phyloP scores from a whole-genome alignment of 2,888 invertebrate species.

The Oligia fasciuncula region DNA sequence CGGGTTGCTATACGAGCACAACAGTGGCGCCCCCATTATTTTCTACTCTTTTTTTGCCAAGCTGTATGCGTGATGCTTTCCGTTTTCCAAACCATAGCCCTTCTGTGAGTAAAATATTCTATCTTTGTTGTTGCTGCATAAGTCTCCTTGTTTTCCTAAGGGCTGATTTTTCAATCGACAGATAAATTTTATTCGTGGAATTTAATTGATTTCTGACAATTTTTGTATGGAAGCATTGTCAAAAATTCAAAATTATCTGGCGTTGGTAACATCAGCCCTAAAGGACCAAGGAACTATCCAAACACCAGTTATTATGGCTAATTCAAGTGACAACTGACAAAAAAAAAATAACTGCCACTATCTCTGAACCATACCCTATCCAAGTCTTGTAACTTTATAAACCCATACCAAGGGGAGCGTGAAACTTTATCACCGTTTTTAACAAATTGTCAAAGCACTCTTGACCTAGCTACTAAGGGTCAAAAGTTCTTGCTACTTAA shows the following conservation, averaged over 20 bases:
- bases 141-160: not conserved
- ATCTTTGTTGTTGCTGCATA: not conserved
- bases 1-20: too few relatives aligned
- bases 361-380: not conserved
- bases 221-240: too few relatives aligned
- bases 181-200: too few relatives aligned
- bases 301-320: not conserved
- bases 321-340: not conserved
- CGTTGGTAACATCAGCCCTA: too few relatives aligned
- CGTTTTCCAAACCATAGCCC: not conserved
- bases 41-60: too few relatives aligned
- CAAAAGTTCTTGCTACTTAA: not conserved
- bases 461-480: slow-evolving; percentile 1
- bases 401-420: slow-evolving; percentile 5
- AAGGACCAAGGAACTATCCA: not conserved
- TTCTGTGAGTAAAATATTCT: not conserved
- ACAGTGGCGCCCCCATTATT: too few relatives aligned
- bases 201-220: too few relatives aligned
- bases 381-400: slow-evolving; percentile 11
- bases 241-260: too few relatives aligned
- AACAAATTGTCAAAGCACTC: slow-evolving; percentile 14
- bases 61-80: not conserved
- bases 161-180: not conserved
- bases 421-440: slow-evolving; percentile 7
- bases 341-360: not conserved